Evolutionary conservation across 2,113 vertebrate genomes (phyloP), one percentile per base, ranked within the genome.

Genomic region (Hipposideros armiger): DNA sequence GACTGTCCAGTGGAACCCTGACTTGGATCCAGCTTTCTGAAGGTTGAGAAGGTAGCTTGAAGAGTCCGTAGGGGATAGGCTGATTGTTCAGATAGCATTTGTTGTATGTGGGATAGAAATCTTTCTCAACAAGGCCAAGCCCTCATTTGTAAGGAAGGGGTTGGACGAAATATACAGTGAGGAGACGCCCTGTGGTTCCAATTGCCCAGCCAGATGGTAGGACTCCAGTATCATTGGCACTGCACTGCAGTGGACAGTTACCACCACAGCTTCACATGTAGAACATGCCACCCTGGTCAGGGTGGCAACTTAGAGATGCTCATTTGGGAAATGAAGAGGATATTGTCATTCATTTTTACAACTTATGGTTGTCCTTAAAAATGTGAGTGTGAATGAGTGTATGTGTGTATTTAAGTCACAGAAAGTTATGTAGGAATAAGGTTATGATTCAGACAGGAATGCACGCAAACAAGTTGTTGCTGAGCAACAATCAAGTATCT

Each of bases 381-480:
- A 26, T 1, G 8, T 72, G 72, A 40, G 14, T 30, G 26, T 4
- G 58, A 32, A 10, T 40, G 56, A 42, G 16, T 24, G 11, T 52
- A 11, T 91, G n/a, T 72, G 58, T 90, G 77, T 42, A 3, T 87
- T 26, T 66, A 97, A 96, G 94, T 97, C 96, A 97, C 96, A 97
- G 93, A 97, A 62, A 96, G 84, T 98, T 98, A 95, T 95, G 87
- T 97, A 98, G 97, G 95, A 97, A 98, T 98, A 98, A 96, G 92
- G 95, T 97, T 97, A 45, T 1, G 96, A 88, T 93, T 97, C 98
- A 98, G 96, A 95, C 56, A 95, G 95, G 97, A 98, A 97, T 84
- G 19, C 76, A 64, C 95, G 94, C 85, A 96, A 96, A 97, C 90
- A 95, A 98, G 93, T 92, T 97, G 88, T 73, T 95, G 15, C 77